Evolutionary conservation across 2,888 invertebrate species (phyloP).

Genomic region (Geotrupes spiniger): DNA sequence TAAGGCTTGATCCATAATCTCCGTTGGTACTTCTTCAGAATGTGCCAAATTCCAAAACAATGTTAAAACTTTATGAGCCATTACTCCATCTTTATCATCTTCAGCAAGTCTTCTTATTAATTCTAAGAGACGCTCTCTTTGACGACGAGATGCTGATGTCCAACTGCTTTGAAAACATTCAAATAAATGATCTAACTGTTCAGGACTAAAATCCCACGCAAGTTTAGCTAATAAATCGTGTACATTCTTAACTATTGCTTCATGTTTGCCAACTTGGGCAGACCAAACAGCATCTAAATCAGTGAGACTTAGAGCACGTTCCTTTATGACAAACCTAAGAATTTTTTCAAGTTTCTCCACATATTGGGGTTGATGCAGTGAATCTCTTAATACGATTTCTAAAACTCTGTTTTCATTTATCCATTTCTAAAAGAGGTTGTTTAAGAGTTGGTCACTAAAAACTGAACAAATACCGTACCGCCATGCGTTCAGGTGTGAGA

Average conservation of each 20-base stretch:
- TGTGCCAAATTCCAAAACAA: constrained; percentile 97
- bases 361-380: constrained; percentile 95
- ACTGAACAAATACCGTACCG: constrained; percentile 60
- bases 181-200: constrained; percentile 95
- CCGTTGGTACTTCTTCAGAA: constrained; percentile 92
- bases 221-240: constrained; percentile 94
- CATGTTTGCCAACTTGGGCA: constrained; percentile 96
- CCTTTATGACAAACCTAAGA: constrained; percentile 94
- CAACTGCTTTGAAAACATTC: constrained; percentile 93
- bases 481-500: constrained; percentile 91
- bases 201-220: constrained; percentile 97
- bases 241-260: constrained; percentile 96
- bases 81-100: constrained; percentile 97
- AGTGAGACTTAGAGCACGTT: constrained; percentile 80
- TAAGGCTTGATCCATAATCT: constrained; percentile 95
- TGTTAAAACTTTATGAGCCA: constrained; percentile 95
- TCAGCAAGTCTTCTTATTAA: constrained; percentile 92
- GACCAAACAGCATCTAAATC: constrained; percentile 97
- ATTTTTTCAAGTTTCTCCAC: constrained; percentile 98
- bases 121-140: constrained; percentile 92
- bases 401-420: constrained; percentile 93
- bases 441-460: neutral
- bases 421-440: constrained; percentile 70
- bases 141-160: constrained; percentile 94
- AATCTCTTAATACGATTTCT: constrained; percentile 92